Percentiles rank a stretch among this genome's conserved stretches.
Conservation (phyloP, 2,797 vertebrate species). For the Aselliscus stoliczkanus region DNA sequence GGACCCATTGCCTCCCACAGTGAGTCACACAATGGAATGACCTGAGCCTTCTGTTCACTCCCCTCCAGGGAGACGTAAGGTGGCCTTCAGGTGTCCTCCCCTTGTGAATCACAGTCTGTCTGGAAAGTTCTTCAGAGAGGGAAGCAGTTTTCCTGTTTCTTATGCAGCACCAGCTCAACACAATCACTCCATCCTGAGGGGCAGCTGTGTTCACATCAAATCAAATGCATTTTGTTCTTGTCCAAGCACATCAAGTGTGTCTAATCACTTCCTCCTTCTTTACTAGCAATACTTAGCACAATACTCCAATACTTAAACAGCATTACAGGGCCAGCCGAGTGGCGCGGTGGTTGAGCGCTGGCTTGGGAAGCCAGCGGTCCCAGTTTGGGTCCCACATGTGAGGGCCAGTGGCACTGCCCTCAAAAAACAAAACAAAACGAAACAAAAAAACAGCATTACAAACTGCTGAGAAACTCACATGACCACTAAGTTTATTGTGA, state of each 20-base stretch:
- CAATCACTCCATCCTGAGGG: background rate
- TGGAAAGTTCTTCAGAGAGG: background rate
- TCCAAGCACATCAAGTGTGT: background rate
- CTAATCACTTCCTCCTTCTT: background rate
- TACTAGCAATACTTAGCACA: background rate
- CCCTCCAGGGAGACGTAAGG: background rate
- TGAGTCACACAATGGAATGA: background rate
- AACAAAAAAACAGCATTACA: background rate
- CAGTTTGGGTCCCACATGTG: too few species aligned
- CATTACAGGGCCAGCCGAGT: too few species aligned
- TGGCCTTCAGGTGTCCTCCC: background rate
- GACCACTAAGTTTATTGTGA: background rate
- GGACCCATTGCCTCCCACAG: accelerated
- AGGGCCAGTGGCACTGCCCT: too few species aligned
- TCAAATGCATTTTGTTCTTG: background rate
- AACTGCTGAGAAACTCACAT: background rate
- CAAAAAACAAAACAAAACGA: too few species aligned
- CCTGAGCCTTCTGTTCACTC: background rate
- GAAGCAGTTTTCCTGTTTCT: background rate
- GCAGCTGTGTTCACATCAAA: background rate
- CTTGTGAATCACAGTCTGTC: background rate
- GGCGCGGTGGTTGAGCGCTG: too few species aligned
- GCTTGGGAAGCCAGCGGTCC: too few species aligned
- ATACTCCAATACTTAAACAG: background rate
- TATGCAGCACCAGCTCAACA: accelerated